phyloP scores from a whole-genome alignment of 2,113 vertebrate species.

The Bostrychus sinensis region DNA sequence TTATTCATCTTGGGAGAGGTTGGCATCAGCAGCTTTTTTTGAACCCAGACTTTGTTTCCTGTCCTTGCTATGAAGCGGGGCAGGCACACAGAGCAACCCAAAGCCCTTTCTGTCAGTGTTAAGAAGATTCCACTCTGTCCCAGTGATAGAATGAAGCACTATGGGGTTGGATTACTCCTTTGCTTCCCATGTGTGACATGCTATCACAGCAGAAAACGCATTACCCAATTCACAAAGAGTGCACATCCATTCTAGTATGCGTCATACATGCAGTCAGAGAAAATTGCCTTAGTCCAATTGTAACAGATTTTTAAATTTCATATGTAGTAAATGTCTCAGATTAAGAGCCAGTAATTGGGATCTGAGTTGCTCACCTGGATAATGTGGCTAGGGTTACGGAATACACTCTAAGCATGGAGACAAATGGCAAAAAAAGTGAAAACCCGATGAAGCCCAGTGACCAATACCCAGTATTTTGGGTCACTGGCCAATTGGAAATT shows the following conservation, averaged over 20 bases:
- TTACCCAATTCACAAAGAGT: slow-evolving; percentile 7
- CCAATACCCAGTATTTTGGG: too few relatives aligned
- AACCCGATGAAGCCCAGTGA: too few relatives aligned
- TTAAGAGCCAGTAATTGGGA: too few relatives aligned
- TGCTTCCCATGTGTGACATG: slow-evolving; percentile 34
- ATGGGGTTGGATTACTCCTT: slow-evolving; percentile 56
- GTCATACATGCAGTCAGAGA: not conserved
- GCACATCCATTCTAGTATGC: slow-evolving; percentile 12
- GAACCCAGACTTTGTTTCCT: slow-evolving; percentile 33
- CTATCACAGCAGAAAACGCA: slow-evolving; percentile 35
- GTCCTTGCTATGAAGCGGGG: slow-evolving; percentile 48
- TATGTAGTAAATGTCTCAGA: too few relatives aligned
- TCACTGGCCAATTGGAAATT: too few relatives aligned
- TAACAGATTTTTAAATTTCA: too few relatives aligned
- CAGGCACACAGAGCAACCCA: slow-evolving; percentile 48
- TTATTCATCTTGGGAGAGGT: slow-evolving; percentile 35
- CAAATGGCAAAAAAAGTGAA: too few relatives aligned
- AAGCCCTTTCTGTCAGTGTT: slow-evolving; percentile 46
- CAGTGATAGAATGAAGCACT: slow-evolving; percentile 62
- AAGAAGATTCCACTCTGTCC: slow-evolving; percentile 60
- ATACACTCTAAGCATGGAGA: too few relatives aligned
- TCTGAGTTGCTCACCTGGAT: too few relatives aligned
- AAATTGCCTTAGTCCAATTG: not conserved
- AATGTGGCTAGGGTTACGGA: too few relatives aligned
- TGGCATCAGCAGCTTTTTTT: slow-evolving; percentile 43